A percentile compares a stretch with the other conserved stretches of the same genome.
These are phyloP conservation scores for Etheostoma perlongum DNA, from an alignment of 2,797 vertebrate genomes.

Conservation along the genomic window DNA sequence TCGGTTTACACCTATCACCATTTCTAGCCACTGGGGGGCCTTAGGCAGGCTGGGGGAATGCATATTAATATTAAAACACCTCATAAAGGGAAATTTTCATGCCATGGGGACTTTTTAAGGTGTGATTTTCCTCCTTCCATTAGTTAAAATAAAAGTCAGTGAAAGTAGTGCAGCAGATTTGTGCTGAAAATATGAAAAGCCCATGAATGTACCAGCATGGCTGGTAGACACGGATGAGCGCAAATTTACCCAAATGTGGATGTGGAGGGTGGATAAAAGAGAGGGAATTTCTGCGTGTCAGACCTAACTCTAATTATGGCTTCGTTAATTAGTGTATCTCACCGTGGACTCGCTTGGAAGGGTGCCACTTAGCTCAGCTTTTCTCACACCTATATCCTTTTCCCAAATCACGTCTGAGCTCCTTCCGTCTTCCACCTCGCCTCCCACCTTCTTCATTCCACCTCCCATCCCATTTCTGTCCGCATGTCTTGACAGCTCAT, in stretches of 20 bases:
- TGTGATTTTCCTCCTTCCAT: slow-evolving; percentile 36
- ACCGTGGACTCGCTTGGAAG: slow-evolving; percentile 71
- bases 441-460: slow-evolving; percentile 10
- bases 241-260: slow-evolving; percentile 50
- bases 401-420: slow-evolving; percentile 50
- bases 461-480: slow-evolving; percentile 47
- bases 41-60: too few species aligned
- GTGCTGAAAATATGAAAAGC: slow-evolving; percentile 59
- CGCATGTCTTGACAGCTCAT: slow-evolving; percentile 77
- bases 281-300: slow-evolving; percentile 70
- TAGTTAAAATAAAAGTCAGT: slow-evolving; percentile 41
- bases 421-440: background rate
- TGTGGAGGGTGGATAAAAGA: slow-evolving; percentile 14
- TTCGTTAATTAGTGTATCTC: slow-evolving; percentile 83
- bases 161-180: slow-evolving; percentile 47
- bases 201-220: slow-evolving; percentile 18
- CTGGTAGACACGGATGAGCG: slow-evolving; percentile 42
- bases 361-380: slow-evolving; percentile 73
- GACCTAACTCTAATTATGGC: slow-evolving; percentile 81
- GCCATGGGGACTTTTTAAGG: background rate
- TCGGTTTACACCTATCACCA: too few species aligned
- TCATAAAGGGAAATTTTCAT: too few species aligned
- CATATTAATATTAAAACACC: too few species aligned
- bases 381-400: slow-evolving; percentile 37
- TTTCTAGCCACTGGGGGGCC: too few species aligned